Percentiles rank a stretch among this genome's conserved stretches.
These are phyloP conservation scores for Raphicerus campestris DNA, from an alignment of 2,113 vertebrate species.

Conservation along the genomic window DNA sequence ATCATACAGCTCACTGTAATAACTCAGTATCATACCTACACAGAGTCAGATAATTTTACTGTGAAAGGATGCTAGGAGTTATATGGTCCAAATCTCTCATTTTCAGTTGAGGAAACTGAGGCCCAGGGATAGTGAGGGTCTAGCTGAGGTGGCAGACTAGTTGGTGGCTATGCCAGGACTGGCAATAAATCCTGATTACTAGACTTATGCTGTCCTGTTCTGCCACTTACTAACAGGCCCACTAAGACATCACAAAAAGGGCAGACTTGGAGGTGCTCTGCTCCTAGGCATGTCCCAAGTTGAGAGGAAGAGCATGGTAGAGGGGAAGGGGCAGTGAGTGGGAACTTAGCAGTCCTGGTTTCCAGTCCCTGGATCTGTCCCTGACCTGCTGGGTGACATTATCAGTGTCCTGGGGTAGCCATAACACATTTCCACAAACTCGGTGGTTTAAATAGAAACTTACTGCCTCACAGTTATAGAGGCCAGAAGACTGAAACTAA, in stretches of 20 bases:
- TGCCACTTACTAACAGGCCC: background rate
- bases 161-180: background rate
- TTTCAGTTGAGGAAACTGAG: background rate
- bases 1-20: background rate
- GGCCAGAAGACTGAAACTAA: background rate
- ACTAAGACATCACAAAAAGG: background rate
- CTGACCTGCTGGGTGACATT: background rate
- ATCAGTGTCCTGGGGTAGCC: background rate
- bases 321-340: background rate
- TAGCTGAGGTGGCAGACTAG: background rate
- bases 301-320: background rate
- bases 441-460: background rate
- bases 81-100: background rate
- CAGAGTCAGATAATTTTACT: background rate
- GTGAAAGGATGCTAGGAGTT: background rate
- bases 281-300: background rate
- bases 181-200: background rate
- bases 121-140: background rate
- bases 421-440: background rate
- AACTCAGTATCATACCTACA: background rate
- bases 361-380: background rate
- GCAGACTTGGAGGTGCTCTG: background rate
- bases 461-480: background rate
- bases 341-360: background rate
- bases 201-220: background rate